Percentiles rank a stretch among this genome's conserved stretches.
These are phyloP conservation scores for Cecropterus lyciades DNA, from an alignment of 1,140 invertebrate species.

Conservation along the genomic window DNA sequence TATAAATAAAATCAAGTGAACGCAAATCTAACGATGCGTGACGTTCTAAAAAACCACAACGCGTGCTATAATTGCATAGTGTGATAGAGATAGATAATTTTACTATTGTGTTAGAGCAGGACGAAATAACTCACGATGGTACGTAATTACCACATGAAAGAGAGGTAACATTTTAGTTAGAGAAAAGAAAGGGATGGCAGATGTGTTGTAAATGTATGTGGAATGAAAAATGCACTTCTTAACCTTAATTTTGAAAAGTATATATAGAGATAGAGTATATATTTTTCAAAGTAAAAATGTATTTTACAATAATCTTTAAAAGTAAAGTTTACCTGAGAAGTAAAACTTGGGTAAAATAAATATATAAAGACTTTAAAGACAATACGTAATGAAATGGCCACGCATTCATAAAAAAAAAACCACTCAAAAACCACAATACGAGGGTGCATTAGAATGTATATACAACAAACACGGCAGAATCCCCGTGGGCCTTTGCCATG, in stretches of 20 bases:
- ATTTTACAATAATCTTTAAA: too few relatives aligned
- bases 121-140: background rate
- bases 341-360: too few relatives aligned
- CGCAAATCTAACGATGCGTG: conserved; percentile 40
- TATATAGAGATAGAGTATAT: too few relatives aligned
- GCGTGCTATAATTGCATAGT: conserved; percentile 47
- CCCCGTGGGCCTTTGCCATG: conserved; percentile 46
- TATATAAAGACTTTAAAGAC: too few relatives aligned
- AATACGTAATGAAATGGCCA: background rate
- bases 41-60: conserved; percentile 58
- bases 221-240: too few relatives aligned
- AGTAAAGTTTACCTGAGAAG: too few relatives aligned
- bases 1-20: conserved; percentile 18
- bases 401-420: background rate
- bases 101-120: conserved; percentile 17
- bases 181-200: conserved; percentile 23
- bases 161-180: conserved; percentile 2
- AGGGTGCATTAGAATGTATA: conserved; percentile 22
- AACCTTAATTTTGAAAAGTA: too few relatives aligned
- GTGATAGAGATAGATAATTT: conserved; percentile 17
- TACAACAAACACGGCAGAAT: conserved; percentile 30
- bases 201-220: conserved; percentile 10
- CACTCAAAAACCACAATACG: conserved; percentile 7
- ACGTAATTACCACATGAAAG: conserved; percentile 3
- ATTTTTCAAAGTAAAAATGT: too few relatives aligned